Evolutionary conservation across 2,113 vertebrate species (phyloP).

Genomic region (Crotalus tigris): DNA sequence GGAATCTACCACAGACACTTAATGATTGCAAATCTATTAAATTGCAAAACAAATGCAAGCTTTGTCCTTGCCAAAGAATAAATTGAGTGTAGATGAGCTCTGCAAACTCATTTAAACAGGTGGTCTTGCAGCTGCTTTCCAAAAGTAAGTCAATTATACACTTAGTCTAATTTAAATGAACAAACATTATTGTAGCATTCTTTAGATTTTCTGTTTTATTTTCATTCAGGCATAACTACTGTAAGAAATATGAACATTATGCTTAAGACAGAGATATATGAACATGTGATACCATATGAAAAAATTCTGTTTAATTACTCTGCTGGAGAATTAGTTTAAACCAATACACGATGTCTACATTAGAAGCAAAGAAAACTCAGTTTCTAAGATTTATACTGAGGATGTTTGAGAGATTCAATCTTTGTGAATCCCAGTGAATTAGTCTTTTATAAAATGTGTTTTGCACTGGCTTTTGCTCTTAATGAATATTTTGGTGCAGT

Average conservation of each 20-base stretch:
- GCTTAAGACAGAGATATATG: neutral
- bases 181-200: neutral
- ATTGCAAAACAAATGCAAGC: constrained; percentile 32
- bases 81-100: constrained; percentile 29
- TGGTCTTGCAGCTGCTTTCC: constrained; percentile 29
- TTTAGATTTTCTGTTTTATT: neutral
- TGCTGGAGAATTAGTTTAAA: neutral
- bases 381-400: neutral
- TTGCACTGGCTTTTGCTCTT: neutral
- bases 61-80: constrained; percentile 29
- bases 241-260: neutral
- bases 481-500: neutral
- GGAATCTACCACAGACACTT: constrained; percentile 13
- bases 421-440: neutral
- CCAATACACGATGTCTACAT: neutral
- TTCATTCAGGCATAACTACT: neutral
- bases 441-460: neutral
- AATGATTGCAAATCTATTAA: constrained; percentile 33
- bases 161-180: constrained; percentile 33
- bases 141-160: constrained; percentile 15
- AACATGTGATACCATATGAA: neutral
- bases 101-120: constrained; percentile 20
- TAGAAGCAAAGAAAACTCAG: neutral
- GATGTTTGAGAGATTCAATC: neutral
- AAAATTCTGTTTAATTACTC: neutral